phyloP scores from a whole-genome alignment of 2,888 invertebrate species.

The Drosophila paramelanica region DNA sequence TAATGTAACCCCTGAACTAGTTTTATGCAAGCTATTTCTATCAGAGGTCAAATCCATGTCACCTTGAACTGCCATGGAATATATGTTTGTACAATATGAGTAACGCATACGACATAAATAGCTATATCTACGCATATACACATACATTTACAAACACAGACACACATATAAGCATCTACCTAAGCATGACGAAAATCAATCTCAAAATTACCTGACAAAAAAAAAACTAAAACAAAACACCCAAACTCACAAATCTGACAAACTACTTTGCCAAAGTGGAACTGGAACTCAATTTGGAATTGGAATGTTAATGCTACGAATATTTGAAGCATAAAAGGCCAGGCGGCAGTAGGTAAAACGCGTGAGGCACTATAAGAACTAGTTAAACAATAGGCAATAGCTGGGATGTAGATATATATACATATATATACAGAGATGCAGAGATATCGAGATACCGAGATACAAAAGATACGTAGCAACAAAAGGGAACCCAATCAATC shows the following conservation, averaged over 20 bases:
- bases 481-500: constrained; percentile 47
- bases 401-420: constrained; percentile 5
- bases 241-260: constrained; percentile 39
- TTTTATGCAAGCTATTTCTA: not conserved
- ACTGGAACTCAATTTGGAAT: constrained; percentile 41
- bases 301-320: constrained; percentile 41
- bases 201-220: constrained; percentile 56
- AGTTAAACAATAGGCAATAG: constrained; percentile 43
- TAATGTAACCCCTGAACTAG: not conserved
- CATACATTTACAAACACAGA: constrained; percentile 17
- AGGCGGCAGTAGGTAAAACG: constrained; percentile 22
- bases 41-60: constrained; percentile 27
- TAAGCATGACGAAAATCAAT: constrained; percentile 66
- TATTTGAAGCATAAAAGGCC: constrained; percentile 25
- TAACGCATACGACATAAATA: constrained; percentile 2
- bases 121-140: not conserved
- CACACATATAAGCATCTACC: constrained; percentile 34
- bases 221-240: constrained; percentile 29
- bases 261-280: constrained; percentile 18
- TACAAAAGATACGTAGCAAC: constrained; percentile 66
- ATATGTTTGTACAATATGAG: not conserved
- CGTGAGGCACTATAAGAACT: constrained; percentile 20
- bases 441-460: constrained; percentile 53
- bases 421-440: not conserved
- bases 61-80: constrained; percentile 55